These are phyloP conservation scores for Nesospiza acunhae DNA, from an alignment of 2,113 vertebrate genomes.

Conservation along the genomic window DNA sequence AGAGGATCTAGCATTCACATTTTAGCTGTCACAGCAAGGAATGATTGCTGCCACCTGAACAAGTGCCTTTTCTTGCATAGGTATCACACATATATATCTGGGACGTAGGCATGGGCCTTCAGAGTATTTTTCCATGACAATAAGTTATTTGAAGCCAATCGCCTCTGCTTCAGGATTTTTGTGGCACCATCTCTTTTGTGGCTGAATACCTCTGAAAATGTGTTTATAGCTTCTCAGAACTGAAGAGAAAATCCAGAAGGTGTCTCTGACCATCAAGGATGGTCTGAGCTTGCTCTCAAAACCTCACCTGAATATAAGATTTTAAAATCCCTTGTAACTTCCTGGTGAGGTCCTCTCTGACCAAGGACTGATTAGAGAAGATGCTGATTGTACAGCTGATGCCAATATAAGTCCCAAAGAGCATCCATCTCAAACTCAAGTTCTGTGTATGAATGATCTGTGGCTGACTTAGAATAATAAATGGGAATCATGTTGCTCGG, in stretches of 20 bases:
- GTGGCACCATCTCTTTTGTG: background rate
- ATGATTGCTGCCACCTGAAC: background rate
- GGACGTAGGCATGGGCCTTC: background rate
- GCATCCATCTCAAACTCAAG: background rate
- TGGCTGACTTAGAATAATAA: background rate
- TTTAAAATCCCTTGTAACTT: background rate
- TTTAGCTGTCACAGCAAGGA: background rate
- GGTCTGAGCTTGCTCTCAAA: background rate
- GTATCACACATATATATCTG: background rate
- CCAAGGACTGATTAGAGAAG: background rate
- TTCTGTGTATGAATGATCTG: background rate
- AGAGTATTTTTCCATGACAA: background rate
- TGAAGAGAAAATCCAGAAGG: background rate
- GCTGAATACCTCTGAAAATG: background rate
- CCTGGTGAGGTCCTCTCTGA: background rate
- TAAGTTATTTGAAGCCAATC: background rate
- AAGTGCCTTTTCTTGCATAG: background rate
- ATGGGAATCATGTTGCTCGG: background rate
- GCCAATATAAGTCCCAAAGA: background rate
- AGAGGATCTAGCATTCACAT: background rate
- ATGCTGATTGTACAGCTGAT: background rate
- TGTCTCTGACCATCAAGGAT: background rate
- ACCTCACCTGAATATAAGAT: background rate
- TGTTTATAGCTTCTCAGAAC: background rate
- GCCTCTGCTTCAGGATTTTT: background rate